Evolutionary conservation across 1,140 invertebrate species (phyloP).

Genomic region (Zophobas atratus): DNA sequence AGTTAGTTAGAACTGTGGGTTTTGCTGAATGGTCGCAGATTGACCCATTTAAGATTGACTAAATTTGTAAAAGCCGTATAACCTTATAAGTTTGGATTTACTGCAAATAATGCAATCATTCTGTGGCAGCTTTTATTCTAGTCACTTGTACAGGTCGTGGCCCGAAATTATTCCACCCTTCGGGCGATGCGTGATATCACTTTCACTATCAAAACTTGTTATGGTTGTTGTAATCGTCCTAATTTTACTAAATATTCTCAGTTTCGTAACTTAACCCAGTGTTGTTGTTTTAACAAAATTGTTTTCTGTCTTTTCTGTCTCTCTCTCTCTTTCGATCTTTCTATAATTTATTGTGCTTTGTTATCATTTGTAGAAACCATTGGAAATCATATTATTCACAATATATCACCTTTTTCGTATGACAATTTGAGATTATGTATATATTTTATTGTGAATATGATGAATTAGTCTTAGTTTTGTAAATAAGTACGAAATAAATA

Average conservation of each 20-base stretch:
- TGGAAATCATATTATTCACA: constrained; percentile 36
- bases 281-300: constrained; percentile 35
- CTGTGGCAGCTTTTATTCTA: constrained; percentile 35
- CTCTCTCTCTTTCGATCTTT: not conserved
- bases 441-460: constrained; percentile 45
- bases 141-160: constrained; percentile 9
- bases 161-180: constrained; percentile 23
- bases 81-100: too few species aligned
- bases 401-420: constrained; percentile 43
- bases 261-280: constrained; percentile 16
- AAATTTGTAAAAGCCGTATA: too few species aligned
- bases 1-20: too few species aligned
- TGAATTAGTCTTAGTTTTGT: constrained; percentile 52
- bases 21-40: too few species aligned
- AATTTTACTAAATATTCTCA: constrained; percentile 29
- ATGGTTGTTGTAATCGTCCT: constrained; percentile 36
- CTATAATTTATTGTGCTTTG: constrained; percentile 27
- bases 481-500: constrained; percentile 50
- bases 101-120: not conserved
- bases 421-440: constrained; percentile 53
- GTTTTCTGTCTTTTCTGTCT: constrained; percentile 16
- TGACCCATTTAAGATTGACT: too few species aligned
- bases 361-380: constrained; percentile 47
- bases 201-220: constrained; percentile 40
- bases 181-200: constrained; percentile 35